Percentiles rank a stretch among this genome's conserved stretches.
Evolutionary conservation across 2,113 vertebrate genomes (phyloP).

Genomic region (Thunnus maccoyii): DNA sequence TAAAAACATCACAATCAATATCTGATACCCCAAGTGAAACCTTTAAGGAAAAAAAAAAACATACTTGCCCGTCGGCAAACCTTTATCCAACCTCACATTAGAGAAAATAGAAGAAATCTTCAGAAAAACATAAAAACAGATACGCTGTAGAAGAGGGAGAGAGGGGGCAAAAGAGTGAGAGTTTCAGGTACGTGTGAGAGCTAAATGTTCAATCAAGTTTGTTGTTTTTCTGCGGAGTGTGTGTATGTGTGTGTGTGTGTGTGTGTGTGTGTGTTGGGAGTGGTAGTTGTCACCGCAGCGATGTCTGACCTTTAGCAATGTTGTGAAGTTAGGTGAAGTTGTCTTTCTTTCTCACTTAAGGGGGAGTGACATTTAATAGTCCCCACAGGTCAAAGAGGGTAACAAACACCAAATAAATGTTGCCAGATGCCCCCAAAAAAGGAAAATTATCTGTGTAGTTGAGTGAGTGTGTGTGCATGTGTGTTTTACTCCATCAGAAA

Average conservation of each 20-base stretch:
- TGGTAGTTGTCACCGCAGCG: conserved; percentile 66
- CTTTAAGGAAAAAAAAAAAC: conserved; percentile 56
- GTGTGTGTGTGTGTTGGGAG: conserved; percentile 31
- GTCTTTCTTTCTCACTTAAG: conserved; percentile 86
- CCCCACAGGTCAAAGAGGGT: conserved; percentile 83
- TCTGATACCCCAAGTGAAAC: conserved; percentile 72
- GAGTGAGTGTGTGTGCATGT: conserved; percentile 21
- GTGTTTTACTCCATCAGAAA: neutral
- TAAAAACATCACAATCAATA: conserved; percentile 78
- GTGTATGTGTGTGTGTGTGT: conserved; percentile 21
- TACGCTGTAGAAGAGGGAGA: neutral
- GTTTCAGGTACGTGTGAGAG: neutral
- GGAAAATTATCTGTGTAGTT: conserved; percentile 45
- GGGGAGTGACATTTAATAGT: conserved; percentile 87
- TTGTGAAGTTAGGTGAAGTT: conserved; percentile 83
- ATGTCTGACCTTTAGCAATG: conserved; percentile 84
- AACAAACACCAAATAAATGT: conserved; percentile 86
- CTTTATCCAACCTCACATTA: conserved; percentile 12
- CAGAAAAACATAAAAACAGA: conserved; percentile 19
- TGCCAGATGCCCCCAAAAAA: conserved; percentile 75
- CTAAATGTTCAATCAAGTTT: conserved; percentile 43
- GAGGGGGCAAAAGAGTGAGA: neutral
- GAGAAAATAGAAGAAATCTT: conserved; percentile 9
- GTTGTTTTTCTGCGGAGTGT: conserved; percentile 34
- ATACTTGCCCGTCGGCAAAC: conserved; percentile 41